Conservation (phyloP, 2,113 vertebrate genomes). For the Canis aureus region DNA sequence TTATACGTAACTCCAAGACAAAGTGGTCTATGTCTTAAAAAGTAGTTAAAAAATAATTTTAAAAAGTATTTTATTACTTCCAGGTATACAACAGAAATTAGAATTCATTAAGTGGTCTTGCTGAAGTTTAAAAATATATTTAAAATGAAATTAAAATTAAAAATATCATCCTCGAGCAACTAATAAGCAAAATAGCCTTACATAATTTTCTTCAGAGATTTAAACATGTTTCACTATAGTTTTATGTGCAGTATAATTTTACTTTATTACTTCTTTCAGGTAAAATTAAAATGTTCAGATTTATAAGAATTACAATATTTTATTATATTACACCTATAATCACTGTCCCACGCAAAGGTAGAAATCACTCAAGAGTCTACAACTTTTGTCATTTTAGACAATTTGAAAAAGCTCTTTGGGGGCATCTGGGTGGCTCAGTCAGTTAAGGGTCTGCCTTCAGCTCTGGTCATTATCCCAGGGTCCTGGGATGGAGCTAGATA, state of each 20-base stretch:
- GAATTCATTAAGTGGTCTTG: neutral
- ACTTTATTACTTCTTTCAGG: neutral
- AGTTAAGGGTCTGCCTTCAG: too few relatives aligned
- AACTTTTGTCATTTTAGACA: neutral
- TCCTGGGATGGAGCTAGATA: too few relatives aligned
- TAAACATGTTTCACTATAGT: neutral
- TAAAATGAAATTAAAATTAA: neutral
- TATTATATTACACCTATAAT: neutral
- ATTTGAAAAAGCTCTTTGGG: neutral
- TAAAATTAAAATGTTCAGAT: conserved; percentile 26
- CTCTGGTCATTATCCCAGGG: too few relatives aligned
- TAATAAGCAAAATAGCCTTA: neutral
- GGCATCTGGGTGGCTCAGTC: too few relatives aligned
- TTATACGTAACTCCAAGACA: neutral
- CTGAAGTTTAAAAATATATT: neutral
- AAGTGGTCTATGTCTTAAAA: neutral
- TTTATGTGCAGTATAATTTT: neutral
- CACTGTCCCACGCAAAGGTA: neutral
- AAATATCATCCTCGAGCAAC: neutral
- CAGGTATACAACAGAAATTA: neutral
- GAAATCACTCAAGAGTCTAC: neutral
- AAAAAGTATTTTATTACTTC: neutral
- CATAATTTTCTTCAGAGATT: neutral
- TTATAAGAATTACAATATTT: conserved; percentile 28
- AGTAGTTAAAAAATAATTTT: neutral